Evolutionary conservation across 2,888 invertebrate species (phyloP), one percentile per base, ranked within the genome.

Genomic region (Gryllus longicercus): DNA sequence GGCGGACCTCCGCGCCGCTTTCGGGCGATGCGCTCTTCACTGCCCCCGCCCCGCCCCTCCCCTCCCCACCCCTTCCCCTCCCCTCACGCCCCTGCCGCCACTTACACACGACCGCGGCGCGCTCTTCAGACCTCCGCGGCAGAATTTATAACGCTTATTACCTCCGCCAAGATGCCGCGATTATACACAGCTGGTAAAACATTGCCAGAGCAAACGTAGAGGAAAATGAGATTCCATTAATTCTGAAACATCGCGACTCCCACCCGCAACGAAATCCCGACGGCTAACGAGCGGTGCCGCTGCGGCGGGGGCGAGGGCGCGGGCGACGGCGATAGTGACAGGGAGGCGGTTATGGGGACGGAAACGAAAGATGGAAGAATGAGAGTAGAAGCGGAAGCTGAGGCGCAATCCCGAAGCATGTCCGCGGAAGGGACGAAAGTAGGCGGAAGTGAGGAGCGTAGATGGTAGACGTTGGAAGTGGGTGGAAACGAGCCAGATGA

Each of bases 101-200:
- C 63, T 63, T 63, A 63, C 63, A 63, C 63, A 18, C 63, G 16
- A 63, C 14, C 16, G 63, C 63, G n/a, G 63, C 63, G 63, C 14
- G 63, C 63, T 14, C 63, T 63, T 63, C 63, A 63, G 63, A 63
- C 63, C 63, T 63, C n/a, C n/a, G n/a, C 63, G 63, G 63, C 63
- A 63, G 63, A 63, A 63, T 63, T 63, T 63, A 14, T 63, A 63
- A 63, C 63, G 63, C 63, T 63, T 63, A 63, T 63, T 63, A 63
- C n/a, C 63, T 63, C 63, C 63, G 16, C 63, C 16, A 63, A 63
- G 63, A n/a, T 18, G 63, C 63, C 63, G 63, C 63, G 63, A 63
- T 63, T 63, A 63, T 63, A 63, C 63, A 63, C 63, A 63, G 63
- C 63, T 63, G 63, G 63, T 63, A 63, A 63, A 63, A 63, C 63